Evolutionary conservation across 2,113 vertebrate species (phyloP).

Genomic region (Planiliza haematocheilus): DNA sequence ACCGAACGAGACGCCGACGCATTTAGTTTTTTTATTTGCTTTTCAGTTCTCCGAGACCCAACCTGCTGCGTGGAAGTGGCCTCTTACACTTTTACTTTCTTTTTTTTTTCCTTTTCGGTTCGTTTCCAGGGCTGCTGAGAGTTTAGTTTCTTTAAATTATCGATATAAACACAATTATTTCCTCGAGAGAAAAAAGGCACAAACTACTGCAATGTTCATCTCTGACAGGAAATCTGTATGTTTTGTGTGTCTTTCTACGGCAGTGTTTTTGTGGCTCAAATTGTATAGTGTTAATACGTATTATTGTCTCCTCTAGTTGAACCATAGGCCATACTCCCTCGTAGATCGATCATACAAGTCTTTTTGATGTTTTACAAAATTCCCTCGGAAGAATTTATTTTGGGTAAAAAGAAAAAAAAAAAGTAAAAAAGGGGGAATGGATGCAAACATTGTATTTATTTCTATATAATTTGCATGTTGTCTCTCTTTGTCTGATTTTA

Average conservation of each 20-base stretch:
- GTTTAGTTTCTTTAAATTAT: conserved; percentile 79
- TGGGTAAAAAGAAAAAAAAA: conserved; percentile 81
- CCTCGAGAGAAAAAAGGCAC: conserved; percentile 88
- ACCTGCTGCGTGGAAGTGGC: conserved; percentile 42
- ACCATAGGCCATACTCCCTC: conserved; percentile 91
- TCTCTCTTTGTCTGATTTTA: conserved; percentile 84
- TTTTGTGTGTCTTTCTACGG: conserved; percentile 97
- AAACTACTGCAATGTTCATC: conserved; percentile 92
- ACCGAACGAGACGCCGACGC: conserved; percentile 29
- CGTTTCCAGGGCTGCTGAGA: conserved; percentile 57
- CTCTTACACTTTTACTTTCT: conserved; percentile 33
- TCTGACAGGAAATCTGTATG: conserved; percentile 90
- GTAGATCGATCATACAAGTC: conserved; percentile 91
- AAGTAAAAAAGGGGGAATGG: conserved; percentile 86
- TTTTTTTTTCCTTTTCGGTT: neutral
- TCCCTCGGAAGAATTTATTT: conserved; percentile 88
- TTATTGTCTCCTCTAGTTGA: conserved; percentile 93
- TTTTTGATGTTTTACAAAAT: conserved; percentile 90
- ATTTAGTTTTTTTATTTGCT: conserved; percentile 15
- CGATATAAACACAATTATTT: conserved; percentile 74
- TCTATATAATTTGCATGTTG: conserved; percentile 96
- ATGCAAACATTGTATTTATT: conserved; percentile 92
- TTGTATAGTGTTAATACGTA: conserved; percentile 99
- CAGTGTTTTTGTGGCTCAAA: conserved; percentile 98
- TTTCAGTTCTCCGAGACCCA: conserved; percentile 34